Conservation (phyloP, 2,888 invertebrate species). For the Sphaerophoria rueppellii region DNA sequence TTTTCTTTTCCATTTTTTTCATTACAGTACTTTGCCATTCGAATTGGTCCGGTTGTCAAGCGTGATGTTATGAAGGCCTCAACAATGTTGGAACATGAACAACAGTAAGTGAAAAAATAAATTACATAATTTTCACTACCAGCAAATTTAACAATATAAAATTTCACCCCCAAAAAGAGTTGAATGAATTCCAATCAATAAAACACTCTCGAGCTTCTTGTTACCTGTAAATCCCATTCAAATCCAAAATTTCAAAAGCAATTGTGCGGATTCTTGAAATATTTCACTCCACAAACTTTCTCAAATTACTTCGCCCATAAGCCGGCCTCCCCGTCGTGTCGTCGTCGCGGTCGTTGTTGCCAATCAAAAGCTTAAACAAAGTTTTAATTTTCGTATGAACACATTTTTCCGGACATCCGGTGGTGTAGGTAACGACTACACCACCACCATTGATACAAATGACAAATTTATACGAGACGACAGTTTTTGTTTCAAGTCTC, state of each 20-base stretch:
- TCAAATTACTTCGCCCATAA: constrained; percentile 42
- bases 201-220: too few species aligned
- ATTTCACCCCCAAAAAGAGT: too few species aligned
- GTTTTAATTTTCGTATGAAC: constrained; percentile 19
- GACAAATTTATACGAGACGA: not conserved
- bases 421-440: not conserved
- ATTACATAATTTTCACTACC: not conserved
- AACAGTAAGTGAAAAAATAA: constrained; percentile 87
- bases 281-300: constrained; percentile 30
- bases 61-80: constrained; percentile 99
- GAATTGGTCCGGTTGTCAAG: constrained; percentile 99
- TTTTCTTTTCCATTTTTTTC: constrained; percentile 65
- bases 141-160: constrained; percentile 11
- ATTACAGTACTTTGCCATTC: constrained; percentile 96
- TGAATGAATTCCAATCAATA: too few species aligned
- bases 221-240: too few species aligned
- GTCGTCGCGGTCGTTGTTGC: not conserved
- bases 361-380: not conserved
- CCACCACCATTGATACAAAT: constrained; percentile 1
- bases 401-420: constrained; percentile 64
- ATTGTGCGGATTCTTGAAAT: constrained; percentile 18
- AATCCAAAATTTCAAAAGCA: not conserved
- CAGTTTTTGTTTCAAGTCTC: constrained; percentile 1
- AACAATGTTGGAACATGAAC: constrained; percentile 99
- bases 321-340: not conserved